Conservation (phyloP, 2,797 vertebrate genomes). For the Orestias chungarensis region DNA sequence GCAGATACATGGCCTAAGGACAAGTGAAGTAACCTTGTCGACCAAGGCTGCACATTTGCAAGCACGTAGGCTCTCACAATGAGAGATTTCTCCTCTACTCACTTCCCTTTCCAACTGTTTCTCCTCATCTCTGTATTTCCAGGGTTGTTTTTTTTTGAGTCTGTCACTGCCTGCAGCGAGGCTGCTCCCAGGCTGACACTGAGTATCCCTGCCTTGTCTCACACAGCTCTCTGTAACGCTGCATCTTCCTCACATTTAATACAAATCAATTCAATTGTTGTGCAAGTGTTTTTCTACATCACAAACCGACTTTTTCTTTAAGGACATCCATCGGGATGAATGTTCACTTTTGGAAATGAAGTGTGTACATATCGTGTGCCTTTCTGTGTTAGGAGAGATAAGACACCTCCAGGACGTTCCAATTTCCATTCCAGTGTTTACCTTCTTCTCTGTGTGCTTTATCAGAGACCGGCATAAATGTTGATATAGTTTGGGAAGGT, state of each 20-base stretch:
- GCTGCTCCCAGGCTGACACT: slow-evolving; percentile 40
- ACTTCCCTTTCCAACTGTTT: slow-evolving; percentile 12
- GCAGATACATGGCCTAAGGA: neutral
- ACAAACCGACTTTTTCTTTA: slow-evolving; percentile 3
- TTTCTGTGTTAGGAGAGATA: slow-evolving; percentile 44
- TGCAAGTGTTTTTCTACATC: neutral
- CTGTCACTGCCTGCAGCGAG: slow-evolving; percentile 49
- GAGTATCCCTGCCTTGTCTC: slow-evolving; percentile 48
- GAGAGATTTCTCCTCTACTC: neutral
- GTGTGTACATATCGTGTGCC: slow-evolving; percentile 12
- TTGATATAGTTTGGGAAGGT: slow-evolving; percentile 35
- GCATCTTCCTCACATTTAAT: slow-evolving; percentile 27
- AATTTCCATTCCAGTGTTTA: slow-evolving; percentile 63
- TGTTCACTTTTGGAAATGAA: slow-evolving; percentile 11
- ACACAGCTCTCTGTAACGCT: slow-evolving; percentile 31
- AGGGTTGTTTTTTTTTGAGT: slow-evolving; percentile 21
- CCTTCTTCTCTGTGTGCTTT: slow-evolving; percentile 31
- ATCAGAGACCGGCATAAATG: slow-evolving; percentile 44
- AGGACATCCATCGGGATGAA: slow-evolving; percentile 3
- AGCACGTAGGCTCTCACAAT: slow-evolving; percentile 25
- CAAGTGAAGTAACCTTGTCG: slow-evolving; percentile 15
- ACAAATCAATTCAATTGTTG: neutral
- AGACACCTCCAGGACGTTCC: slow-evolving; percentile 48
- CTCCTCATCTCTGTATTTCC: slow-evolving; percentile 46
- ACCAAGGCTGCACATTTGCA: slow-evolving; percentile 32